Percentiles rank a stretch among this genome's conserved stretches.
These are phyloP conservation scores for Andrena trimmerana DNA, from an alignment of 2,888 invertebrate genomes.

Conservation along the genomic window DNA sequence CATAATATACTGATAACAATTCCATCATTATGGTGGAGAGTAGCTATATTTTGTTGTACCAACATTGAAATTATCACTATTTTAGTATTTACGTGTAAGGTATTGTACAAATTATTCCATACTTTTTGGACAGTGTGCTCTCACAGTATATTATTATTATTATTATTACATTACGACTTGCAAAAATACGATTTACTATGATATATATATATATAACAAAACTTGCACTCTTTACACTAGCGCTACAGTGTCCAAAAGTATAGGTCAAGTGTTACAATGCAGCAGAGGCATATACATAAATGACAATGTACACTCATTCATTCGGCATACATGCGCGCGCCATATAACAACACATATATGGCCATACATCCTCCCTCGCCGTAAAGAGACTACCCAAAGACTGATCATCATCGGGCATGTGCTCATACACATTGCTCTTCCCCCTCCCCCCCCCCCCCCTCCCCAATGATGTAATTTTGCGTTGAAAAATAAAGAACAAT, in stretches of 20 bases:
- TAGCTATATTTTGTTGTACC: conserved; percentile 82
- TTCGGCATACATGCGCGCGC: conserved; percentile 60
- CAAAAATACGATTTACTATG: conserved; percentile 81
- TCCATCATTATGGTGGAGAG: conserved; percentile 79
- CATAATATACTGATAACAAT: conserved; percentile 83
- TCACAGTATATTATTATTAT: conserved; percentile 65
- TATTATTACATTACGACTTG: conserved; percentile 74
- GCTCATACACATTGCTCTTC: conserved; percentile 78
- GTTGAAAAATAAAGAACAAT: conserved; percentile 83
- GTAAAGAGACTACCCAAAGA: conserved; percentile 66
- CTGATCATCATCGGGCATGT: conserved; percentile 71
- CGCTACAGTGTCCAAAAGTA: conserved; percentile 83
- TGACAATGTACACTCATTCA: conserved; percentile 73
- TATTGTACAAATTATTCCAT: conserved; percentile 83
- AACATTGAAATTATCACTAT: conserved; percentile 81
- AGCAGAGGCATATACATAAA: conserved; percentile 74
- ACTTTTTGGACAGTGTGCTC: conserved; percentile 83
- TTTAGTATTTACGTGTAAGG: conserved; percentile 77
- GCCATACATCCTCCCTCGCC: conserved; percentile 63
- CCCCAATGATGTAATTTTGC: conserved; percentile 64
- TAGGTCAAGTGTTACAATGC: conserved; percentile 81
- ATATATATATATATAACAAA: conserved; percentile 67
- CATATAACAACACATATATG: conserved; percentile 71
- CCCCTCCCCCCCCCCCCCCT: conserved; percentile 45
- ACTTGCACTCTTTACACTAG: conserved; percentile 75